Conservation (phyloP, 2,113 vertebrate genomes). For the Phyllostomus discolor region DNA sequence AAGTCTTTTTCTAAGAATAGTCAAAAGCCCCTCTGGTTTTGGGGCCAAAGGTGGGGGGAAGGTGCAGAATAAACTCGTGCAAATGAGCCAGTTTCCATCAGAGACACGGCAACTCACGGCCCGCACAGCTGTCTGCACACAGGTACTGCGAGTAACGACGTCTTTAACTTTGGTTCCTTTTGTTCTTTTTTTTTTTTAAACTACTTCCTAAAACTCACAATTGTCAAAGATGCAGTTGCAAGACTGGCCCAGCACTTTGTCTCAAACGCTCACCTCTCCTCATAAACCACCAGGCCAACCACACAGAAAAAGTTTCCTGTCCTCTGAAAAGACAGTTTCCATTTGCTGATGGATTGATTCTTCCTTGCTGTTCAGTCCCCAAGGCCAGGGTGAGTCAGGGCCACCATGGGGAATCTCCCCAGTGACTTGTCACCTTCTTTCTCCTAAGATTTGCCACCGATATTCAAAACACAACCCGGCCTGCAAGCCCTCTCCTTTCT, state of each 20-base stretch:
- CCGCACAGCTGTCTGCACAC: neutral
- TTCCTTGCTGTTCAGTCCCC: slow-evolving; percentile 18
- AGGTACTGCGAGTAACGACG: neutral
- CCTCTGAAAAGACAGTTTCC: slow-evolving; percentile 58
- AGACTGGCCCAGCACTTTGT: neutral
- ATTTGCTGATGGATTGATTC: slow-evolving; percentile 58
- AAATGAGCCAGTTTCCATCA: neutral
- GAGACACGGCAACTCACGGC: rapidly evolving
- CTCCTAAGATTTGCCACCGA: neutral
- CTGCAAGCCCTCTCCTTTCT: neutral
- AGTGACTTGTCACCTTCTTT: neutral
- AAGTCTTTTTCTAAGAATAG: slow-evolving; percentile 17
- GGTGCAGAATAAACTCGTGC: neutral
- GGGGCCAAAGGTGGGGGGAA: neutral
- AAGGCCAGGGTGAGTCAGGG: neutral
- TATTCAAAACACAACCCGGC: neutral
- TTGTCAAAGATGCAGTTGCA: slow-evolving; percentile 3
- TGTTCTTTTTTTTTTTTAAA: neutral
- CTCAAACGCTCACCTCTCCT: slow-evolving; percentile 29
- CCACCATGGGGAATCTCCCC: slow-evolving; percentile 22
- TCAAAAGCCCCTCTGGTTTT: neutral
- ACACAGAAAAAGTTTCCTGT: slow-evolving; percentile 51
- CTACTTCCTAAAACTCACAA: slow-evolving; percentile 43
- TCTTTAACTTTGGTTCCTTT: slow-evolving; percentile 13
- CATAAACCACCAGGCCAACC: slow-evolving; percentile 49